Conservation (phyloP, 2,888 invertebrate genomes). For the Clitarchus hookeri region DNA sequence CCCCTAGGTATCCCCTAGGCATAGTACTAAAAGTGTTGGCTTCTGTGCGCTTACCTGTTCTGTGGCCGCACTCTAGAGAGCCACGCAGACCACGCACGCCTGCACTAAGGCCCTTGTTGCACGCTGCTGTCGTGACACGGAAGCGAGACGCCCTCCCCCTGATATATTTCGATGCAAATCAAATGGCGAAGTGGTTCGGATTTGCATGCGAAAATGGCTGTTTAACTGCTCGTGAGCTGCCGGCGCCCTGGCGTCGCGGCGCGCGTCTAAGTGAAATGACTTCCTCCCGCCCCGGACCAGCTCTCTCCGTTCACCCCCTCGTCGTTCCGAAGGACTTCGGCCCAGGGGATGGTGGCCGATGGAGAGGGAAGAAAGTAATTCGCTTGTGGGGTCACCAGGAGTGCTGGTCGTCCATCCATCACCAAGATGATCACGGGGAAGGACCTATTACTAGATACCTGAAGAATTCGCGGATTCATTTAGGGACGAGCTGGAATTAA, state of each 20-base stretch:
- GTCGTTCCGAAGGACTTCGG: background rate
- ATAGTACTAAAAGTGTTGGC: no score
- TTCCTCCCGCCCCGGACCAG: background rate
- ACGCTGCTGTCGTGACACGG: constrained; percentile 22
- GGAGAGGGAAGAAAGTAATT: constrained; percentile 3
- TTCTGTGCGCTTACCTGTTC: no score
- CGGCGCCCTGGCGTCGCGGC: background rate
- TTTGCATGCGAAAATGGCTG: constrained; percentile 41
- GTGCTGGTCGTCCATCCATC: background rate
- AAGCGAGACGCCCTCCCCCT: background rate
- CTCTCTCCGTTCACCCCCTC: background rate
- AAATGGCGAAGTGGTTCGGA: constrained; percentile 37
- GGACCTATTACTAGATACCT: no score
- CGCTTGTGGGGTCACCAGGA: background rate
- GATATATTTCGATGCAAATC: constrained; percentile 42
- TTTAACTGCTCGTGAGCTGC: constrained; percentile 39
- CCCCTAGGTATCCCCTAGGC: no score
- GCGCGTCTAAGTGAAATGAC: constrained; percentile 20
- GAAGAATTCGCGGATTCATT: no score
- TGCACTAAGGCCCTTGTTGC: constrained; percentile 26
- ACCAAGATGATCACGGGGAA: no score
- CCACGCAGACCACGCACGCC: no score
- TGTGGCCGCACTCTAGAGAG: no score
- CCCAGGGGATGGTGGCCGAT: background rate
- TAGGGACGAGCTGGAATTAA: no score